Percentiles rank a stretch among this genome's conserved stretches.
Conservation (phyloP, 1,140 invertebrate species). For the Notospermus geniculatus region DNA sequence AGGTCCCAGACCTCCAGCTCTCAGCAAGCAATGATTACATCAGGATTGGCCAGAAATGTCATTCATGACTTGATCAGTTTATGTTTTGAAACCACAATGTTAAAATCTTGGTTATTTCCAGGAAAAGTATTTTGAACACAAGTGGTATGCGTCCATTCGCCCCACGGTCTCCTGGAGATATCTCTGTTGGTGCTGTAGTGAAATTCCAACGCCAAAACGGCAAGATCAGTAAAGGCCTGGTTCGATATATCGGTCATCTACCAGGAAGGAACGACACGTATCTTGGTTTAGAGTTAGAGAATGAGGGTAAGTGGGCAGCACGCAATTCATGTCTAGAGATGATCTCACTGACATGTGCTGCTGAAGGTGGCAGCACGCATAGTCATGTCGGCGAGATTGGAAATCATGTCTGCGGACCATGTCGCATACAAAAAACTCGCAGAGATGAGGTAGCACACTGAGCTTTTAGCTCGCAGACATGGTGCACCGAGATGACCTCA, state of each 20-base stretch:
- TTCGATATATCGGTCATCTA: slow-evolving; percentile 54
- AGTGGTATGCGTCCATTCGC: slow-evolving; percentile 50
- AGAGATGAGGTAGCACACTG: no score
- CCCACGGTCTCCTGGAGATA: slow-evolving; percentile 46
- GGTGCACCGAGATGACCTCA: no score
- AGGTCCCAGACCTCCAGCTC: no score
- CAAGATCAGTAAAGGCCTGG: slow-evolving; percentile 49
- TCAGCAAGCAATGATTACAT: no score
- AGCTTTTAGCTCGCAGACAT: no score
- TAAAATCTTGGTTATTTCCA: not conserved
- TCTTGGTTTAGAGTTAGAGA: slow-evolving; percentile 53
- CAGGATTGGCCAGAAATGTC: no score
- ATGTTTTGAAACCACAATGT: no score
- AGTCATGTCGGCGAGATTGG: no score
- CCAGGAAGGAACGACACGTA: slow-evolving; percentile 50
- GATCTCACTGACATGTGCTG: not conserved
- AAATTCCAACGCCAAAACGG: slow-evolving; percentile 55
- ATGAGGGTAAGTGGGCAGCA: slow-evolving; percentile 40
- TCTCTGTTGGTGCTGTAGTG: slow-evolving; percentile 47
- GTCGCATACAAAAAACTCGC: not conserved
- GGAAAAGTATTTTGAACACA: slow-evolving; percentile 19
- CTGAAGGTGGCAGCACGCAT: not conserved
- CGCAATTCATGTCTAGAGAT: not conserved
- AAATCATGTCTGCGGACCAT: no score
- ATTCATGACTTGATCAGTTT: no score